Evolutionary conservation across 2,888 invertebrate species (phyloP).

Genomic region (Fragum sueziense): DNA sequence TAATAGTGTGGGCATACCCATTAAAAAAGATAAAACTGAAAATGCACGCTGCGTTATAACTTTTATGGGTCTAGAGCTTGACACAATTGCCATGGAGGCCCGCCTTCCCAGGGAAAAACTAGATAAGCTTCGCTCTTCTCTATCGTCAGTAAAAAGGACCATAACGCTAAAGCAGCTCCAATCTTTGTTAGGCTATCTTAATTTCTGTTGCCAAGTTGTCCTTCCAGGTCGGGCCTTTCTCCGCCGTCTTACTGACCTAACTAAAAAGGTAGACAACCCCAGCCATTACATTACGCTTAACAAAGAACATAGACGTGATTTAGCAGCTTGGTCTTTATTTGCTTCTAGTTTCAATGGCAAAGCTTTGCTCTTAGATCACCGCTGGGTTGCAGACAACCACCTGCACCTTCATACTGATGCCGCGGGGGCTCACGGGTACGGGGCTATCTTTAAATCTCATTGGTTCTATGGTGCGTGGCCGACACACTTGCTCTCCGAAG

Average conservation of each 20-base stretch:
- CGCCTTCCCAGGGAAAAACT: constrained; percentile 31
- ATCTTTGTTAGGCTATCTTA: constrained; percentile 20
- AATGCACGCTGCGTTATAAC: background rate
- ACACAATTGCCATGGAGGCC: constrained; percentile 28
- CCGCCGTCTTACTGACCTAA: constrained; percentile 39
- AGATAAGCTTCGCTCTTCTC: background rate
- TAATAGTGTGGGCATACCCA: constrained; percentile 11
- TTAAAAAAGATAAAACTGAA: constrained; percentile 30
- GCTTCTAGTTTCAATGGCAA: constrained; percentile 46
- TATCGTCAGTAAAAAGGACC: background rate
- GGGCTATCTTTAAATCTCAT: constrained; percentile 29
- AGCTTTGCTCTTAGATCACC: constrained; percentile 20
- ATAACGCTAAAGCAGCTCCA: constrained; percentile 15
- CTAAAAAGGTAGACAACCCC: constrained; percentile 31
- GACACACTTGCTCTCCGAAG: no score
- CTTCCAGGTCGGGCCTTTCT: constrained; percentile 37
- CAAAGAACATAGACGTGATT: constrained; percentile 26
- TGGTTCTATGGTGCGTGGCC: constrained; percentile 28
- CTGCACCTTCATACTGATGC: constrained; percentile 39
- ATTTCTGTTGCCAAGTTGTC: constrained; percentile 46
- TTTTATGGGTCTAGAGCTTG: constrained; percentile 38
- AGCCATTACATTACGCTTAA: constrained; percentile 34
- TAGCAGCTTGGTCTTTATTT: constrained; percentile 40
- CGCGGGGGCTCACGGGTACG: constrained; percentile 45
- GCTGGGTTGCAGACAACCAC: constrained; percentile 12